A percentile compares a stretch with the other conserved stretches of the same genome.
Conservation (phyloP, 23 tunicate genomes). For the Halocynthia roretzi region DNA sequence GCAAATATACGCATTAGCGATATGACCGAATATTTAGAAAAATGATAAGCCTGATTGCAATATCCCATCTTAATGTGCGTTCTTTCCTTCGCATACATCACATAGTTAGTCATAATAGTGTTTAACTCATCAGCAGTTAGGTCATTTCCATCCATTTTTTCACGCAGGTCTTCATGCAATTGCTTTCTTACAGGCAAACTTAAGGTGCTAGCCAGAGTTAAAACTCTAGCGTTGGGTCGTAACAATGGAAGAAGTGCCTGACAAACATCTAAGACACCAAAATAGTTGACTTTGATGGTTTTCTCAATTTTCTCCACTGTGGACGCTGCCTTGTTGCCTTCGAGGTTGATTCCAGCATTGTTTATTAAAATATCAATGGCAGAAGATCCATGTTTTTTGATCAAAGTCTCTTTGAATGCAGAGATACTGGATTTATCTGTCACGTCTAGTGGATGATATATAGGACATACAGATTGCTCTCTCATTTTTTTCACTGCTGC, state of each 20-base stretch:
- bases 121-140: conserved; percentile 55
- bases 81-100: conserved; percentile 29
- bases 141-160: conserved; percentile 32
- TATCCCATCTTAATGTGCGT: conserved; percentile 29
- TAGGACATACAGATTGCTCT: conserved; percentile 41
- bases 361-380: conserved; percentile 76
- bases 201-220: conserved; percentile 30
- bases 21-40: conserved; percentile 57
- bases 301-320: conserved; percentile 36
- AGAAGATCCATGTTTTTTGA: conserved; percentile 22
- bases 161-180: conserved; percentile 35
- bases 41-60: conserved; percentile 33
- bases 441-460: conserved; percentile 72
- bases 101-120: conserved; percentile 47
- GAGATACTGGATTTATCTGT: conserved; percentile 41
- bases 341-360: conserved; percentile 66
- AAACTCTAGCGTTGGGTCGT: conserved; percentile 57
- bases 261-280: conserved; percentile 27
- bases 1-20: conserved; percentile 50
- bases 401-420: conserved; percentile 20
- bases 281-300: conserved; percentile 52
- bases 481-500: conserved; percentile 47
- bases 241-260: conserved; percentile 37
- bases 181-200: conserved; percentile 6
- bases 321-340: conserved; percentile 17